Conservation (phyloP, 1,140 invertebrate species). For the Papilio polyxenes region DNA sequence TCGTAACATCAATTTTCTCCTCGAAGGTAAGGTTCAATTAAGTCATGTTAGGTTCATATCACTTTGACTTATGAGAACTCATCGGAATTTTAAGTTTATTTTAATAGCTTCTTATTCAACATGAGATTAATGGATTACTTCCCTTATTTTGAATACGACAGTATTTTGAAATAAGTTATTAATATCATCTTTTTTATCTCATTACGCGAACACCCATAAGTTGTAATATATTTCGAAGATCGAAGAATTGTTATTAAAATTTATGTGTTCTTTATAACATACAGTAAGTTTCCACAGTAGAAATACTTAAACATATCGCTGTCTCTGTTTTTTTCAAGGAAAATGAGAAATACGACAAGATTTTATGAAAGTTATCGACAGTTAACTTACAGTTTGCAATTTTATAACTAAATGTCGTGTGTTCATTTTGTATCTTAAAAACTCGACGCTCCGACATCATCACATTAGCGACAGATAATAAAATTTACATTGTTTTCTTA, state of each 20-base stretch:
- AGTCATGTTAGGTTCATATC: slow-evolving; percentile 23
- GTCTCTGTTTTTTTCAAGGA: no score
- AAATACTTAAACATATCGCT: no score
- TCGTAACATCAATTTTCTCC: slow-evolving; percentile 23
- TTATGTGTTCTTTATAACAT: no score
- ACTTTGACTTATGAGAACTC: slow-evolving; percentile 5
- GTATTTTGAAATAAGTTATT: not conserved
- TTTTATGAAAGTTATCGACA: no score
- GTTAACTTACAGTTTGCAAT: no score
- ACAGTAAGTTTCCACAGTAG: no score
- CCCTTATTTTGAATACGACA: not conserved
- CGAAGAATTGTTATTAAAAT: not conserved
- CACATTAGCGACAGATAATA: slow-evolving; percentile 6
- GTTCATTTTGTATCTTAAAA: not conserved
- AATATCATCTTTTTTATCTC: not conserved
- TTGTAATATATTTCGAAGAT: not conserved
- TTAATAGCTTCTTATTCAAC: not conserved
- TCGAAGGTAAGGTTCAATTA: slow-evolving; percentile 21
- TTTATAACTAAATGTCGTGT: no score
- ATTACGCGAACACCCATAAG: not conserved
- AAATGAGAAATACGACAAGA: no score
- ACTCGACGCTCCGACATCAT: not conserved
- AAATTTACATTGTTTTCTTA: slow-evolving; percentile 8
- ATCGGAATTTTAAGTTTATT: not conserved
- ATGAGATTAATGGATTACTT: not conserved